Conservation (phyloP, 2,888 invertebrate species). For the Chydorus sphaericus region DNA sequence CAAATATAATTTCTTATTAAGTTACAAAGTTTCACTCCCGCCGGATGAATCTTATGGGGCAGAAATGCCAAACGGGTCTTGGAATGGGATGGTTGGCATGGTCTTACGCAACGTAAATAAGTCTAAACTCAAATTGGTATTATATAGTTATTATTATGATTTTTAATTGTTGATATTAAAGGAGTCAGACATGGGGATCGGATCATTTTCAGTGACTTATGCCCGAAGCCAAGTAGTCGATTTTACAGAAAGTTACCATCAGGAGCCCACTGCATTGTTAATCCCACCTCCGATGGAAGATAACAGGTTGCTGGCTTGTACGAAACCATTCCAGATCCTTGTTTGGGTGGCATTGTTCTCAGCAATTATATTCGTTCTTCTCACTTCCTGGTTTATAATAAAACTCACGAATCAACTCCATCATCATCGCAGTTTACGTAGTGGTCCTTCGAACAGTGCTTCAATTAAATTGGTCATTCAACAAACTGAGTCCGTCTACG, state of each 20-base stretch:
- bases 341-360: constrained; percentile 2
- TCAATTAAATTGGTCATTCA: too few species aligned
- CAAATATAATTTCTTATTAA: too few species aligned
- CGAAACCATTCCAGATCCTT: constrained; percentile 6
- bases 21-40: neutral
- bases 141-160: too few species aligned
- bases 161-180: too few species aligned
- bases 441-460: too few species aligned
- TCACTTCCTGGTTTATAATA: neutral
- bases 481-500: constrained; percentile 7
- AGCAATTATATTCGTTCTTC: neutral
- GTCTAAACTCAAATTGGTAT: neutral
- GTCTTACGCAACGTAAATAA: neutral
- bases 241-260: neutral
- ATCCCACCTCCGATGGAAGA: constrained; percentile 10
- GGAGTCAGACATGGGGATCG: constrained; percentile 4
- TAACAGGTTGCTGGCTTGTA: neutral
- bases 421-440: too few species aligned
- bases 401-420: neutral
- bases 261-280: constrained; percentile 4
- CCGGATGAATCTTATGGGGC: constrained; percentile 6
- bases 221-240: constrained; percentile 6
- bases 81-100: constrained; percentile 12
- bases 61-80: constrained; percentile 1
- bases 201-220: constrained; percentile 1